phyloP scores from a whole-genome alignment of 2,888 invertebrate genomes.

The Eristalis intricaria region DNA sequence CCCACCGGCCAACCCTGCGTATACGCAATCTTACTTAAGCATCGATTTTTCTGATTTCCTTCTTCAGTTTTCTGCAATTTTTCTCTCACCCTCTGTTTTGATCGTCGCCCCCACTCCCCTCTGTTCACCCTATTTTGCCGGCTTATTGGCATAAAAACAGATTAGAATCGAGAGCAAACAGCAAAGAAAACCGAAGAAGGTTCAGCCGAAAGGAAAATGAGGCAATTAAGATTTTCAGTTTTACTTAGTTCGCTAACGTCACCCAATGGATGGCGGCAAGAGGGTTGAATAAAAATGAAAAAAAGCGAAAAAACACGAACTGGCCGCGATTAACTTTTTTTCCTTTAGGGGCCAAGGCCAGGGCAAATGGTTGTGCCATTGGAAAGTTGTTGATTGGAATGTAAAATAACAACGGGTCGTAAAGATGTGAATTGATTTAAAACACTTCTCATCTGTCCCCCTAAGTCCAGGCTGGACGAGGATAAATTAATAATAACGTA shows the following conservation, averaged over 20 bases:
- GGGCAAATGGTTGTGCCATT: slow-evolving; percentile 37
- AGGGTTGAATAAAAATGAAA: background rate
- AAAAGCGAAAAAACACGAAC: background rate
- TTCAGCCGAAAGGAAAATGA: slow-evolving; percentile 66
- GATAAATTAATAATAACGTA: slow-evolving; percentile 58
- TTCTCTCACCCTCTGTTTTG: background rate
- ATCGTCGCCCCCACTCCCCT: background rate
- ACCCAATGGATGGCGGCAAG: background rate
- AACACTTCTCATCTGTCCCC: slow-evolving; percentile 23
- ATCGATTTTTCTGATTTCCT: slow-evolving; percentile 20
- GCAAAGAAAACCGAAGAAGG: slow-evolving; percentile 40
- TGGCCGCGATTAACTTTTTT: slow-evolving; percentile 18
- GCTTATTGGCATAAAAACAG: slow-evolving; percentile 51
- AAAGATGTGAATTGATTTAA: slow-evolving; percentile 55
- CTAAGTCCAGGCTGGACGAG: slow-evolving; percentile 10
- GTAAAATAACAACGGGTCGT: slow-evolving; percentile 46
- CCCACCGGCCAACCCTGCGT: slow-evolving; percentile 3
- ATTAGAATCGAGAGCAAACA: slow-evolving; percentile 52
- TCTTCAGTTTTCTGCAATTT: slow-evolving; percentile 11
- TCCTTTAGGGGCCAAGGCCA: background rate
- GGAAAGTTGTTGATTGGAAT: slow-evolving; percentile 63
- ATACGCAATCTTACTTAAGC: slow-evolving; percentile 18
- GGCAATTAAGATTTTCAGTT: slow-evolving; percentile 62
- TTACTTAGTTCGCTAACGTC: slow-evolving; percentile 26
- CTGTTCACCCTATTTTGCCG: slow-evolving; percentile 22